A percentile compares a stretch with the other conserved stretches of the same genome.
These are phyloP conservation scores for Volucella zonaria DNA, from an alignment of 2,888 invertebrate species.

Conservation along the genomic window DNA sequence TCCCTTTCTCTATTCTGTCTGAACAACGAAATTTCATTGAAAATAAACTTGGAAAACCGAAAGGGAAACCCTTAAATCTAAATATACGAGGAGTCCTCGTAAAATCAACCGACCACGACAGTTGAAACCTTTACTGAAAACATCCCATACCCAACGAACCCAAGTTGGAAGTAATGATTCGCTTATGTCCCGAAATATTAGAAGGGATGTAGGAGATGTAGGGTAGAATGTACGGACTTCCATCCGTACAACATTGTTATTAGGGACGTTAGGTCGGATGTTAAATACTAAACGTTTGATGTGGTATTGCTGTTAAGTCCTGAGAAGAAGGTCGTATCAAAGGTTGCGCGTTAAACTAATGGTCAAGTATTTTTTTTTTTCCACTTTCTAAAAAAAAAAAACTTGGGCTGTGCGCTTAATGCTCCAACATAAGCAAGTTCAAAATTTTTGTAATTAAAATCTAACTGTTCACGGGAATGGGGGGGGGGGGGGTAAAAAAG, in stretches of 20 bases:
- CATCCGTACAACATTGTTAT: conserved; percentile 35
- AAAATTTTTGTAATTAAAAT: conserved; percentile 34
- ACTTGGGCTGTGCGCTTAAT: neutral
- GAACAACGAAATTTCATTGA: conserved; percentile 11
- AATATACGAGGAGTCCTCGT: neutral
- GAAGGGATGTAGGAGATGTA: conserved; percentile 12
- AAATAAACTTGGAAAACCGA: conserved; percentile 13
- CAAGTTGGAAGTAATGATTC: conserved; percentile 54
- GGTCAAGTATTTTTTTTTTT: neutral
- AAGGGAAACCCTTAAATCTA: conserved; percentile 31
- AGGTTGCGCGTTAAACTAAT: neutral
- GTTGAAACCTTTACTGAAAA: neutral
- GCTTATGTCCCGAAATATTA: conserved; percentile 36
- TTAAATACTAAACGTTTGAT: conserved; percentile 45
- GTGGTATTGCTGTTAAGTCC: conserved; percentile 12
- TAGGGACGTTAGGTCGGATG: conserved; percentile 13
- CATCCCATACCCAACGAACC: conserved; percentile 21
- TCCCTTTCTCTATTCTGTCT: neutral
- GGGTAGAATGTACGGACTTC: conserved; percentile 16
- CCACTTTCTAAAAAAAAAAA: neutral
- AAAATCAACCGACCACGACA: no score
- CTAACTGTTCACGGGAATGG: conserved; percentile 14
- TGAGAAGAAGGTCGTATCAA: conserved; percentile 19
- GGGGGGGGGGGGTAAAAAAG: neutral
- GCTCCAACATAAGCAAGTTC: neutral